A percentile compares a stretch with the other conserved stretches of the same genome.
These are phyloP conservation scores for Strigops habroptila DNA, from an alignment of 2,113 vertebrate species.

Conservation along the genomic window DNA sequence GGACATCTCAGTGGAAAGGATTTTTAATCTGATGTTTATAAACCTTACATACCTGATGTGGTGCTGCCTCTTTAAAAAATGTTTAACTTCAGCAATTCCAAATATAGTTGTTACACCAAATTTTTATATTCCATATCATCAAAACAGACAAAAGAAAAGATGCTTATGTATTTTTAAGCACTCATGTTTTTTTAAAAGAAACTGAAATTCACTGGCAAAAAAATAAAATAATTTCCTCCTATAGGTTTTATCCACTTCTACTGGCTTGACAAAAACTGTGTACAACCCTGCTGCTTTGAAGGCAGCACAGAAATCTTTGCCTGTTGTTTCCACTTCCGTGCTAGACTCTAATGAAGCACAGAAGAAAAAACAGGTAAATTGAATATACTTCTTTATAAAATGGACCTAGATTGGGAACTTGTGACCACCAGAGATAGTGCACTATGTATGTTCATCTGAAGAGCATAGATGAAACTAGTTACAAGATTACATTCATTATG, in stretches of 20 bases:
- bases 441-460: background rate
- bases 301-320: constrained; percentile 84
- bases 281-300: constrained; percentile 96
- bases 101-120: background rate
- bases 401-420: constrained; percentile 9
- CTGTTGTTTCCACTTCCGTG: constrained; percentile 68
- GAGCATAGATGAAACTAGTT: background rate
- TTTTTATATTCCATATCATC: constrained; percentile 11
- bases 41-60: background rate
- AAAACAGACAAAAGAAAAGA: constrained; percentile 35
- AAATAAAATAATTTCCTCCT: constrained; percentile 70
- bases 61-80: background rate
- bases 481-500: background rate
- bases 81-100: background rate
- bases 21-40: background rate
- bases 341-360: constrained; percentile 85
- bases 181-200: background rate
- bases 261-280: constrained; percentile 95
- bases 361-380: constrained; percentile 92
- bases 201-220: constrained; percentile 53
- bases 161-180: background rate
- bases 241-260: constrained; percentile 93
- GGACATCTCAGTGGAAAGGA: background rate
- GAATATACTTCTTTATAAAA: constrained; percentile 53
- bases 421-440: background rate